Base-by-base conservation (phyloP, 2,113 vertebrate genomes). In the Empidonax alnorum region DNA sequence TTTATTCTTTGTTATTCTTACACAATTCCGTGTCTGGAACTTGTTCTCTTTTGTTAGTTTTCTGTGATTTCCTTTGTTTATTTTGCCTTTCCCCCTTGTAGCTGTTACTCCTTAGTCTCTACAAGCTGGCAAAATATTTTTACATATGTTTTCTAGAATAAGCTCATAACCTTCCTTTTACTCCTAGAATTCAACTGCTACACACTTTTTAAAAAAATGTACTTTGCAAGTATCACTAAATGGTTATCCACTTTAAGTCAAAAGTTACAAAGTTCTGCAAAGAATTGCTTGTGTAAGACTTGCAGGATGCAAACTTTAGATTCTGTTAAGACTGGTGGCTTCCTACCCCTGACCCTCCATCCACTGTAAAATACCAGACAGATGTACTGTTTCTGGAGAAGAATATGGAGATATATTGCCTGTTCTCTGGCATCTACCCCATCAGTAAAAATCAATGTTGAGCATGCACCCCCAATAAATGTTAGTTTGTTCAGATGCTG, bases 311-410 rank as follows among this genome's bases (percentile, higher is more conserved):
- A 33, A 30, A 41, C 21, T 62, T 58, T 3, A 41, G 28, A 2
- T 67, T 62, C n/a, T 19, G 7, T 47, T 12, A n/a, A 14, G 42
- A 65, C 10, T 19, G 12, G 4, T 61, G 33, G 5, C 39, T 87
- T 52, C 20, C 8, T 63, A 16, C 39, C 6, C 5, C 4, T 5
- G 3, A 4, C 16, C 6, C 8, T 46, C 3, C 21, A 13, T 37
- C 21, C 14, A 9, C 14, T 67, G 33, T 50, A 63, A 68, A 84
- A 53, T 63, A 41, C 3, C 24, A 39, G 13, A 3, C 19, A 55
- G 25, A 2, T 72, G 5, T 35, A 13, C 66, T 71, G 3, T 35
- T 84, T 79, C 47, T 79, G 31, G 35, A 72, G 47, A 14, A 83
- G 24, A 68, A 28, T 14, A 4, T 4, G 35, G 12, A 14, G 14